Evolutionary conservation across 2,113 vertebrate genomes (phyloP).

Genomic region (Dipodomys spectabilis): DNA sequence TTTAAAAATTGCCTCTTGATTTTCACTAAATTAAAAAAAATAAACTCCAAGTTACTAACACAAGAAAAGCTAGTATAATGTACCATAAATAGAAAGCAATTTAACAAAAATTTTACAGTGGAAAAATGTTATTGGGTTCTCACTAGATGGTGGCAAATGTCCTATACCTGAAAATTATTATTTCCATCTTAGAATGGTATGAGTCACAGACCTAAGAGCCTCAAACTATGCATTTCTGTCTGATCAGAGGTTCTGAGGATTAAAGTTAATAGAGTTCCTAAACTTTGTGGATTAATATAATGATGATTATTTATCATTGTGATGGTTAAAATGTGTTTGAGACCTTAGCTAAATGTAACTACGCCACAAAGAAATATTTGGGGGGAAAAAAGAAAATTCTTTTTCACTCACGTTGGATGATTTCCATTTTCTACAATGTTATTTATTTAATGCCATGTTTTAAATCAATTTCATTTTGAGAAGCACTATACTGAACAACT

Average conservation of each 20-base stretch:
- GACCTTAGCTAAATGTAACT: too few relatives aligned
- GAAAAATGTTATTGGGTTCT: background rate
- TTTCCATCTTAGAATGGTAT: slow-evolving; percentile 12
- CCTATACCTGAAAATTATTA: background rate
- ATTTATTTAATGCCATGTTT: background rate
- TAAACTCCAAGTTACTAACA: slow-evolving; percentile 30
- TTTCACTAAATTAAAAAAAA: background rate
- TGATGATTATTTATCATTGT: too few relatives aligned
- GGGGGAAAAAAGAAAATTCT: background rate
- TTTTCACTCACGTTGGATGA: background rate
- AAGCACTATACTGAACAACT: background rate
- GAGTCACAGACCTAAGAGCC: background rate
- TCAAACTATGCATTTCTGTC: background rate
- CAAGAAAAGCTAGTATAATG: slow-evolving; percentile 5
- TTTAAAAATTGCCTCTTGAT: background rate
- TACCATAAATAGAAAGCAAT: slow-evolving; percentile 35
- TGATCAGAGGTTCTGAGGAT: background rate
- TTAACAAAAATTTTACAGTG: background rate
- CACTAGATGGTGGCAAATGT: background rate
- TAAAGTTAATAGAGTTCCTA: too few relatives aligned
- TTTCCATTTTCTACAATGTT: slow-evolving; percentile 9
- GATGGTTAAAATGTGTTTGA: too few relatives aligned
- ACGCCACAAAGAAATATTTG: too few relatives aligned
- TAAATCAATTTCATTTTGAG: background rate
- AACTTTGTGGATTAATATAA: too few relatives aligned